phyloP scores from a whole-genome alignment of 2,113 vertebrate genomes.

The Catagonus wagneri region DNA sequence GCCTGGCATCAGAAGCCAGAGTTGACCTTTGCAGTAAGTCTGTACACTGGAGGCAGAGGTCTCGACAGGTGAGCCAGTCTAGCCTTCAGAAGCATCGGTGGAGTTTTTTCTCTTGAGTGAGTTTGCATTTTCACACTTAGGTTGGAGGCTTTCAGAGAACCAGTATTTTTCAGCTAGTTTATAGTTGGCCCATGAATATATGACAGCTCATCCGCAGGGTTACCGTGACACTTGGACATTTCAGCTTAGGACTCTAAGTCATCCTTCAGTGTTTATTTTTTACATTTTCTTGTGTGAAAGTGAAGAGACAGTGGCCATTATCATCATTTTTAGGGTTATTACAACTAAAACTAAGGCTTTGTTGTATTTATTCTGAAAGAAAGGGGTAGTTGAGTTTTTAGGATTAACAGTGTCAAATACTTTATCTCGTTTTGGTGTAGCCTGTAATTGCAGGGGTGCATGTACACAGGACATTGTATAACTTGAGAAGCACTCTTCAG shows the following conservation, averaged over 20 bases:
- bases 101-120: background rate
- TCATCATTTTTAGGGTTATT: background rate
- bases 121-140: background rate
- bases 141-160: background rate
- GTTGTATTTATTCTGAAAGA: conserved; percentile 14
- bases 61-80: background rate
- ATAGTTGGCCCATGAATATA: background rate
- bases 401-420: background rate
- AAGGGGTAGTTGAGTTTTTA: conserved; percentile 36
- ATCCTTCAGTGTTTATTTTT: background rate
- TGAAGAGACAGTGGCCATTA: background rate
- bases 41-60: too few relatives aligned
- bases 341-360: background rate
- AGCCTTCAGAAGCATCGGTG: background rate
- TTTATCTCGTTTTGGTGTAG: background rate
- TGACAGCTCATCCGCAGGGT: background rate
- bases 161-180: conserved; percentile 37
- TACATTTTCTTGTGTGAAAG: background rate
- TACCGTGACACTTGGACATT: background rate
- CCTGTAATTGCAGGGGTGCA: background rate
- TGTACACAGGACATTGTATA: background rate
- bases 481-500: background rate
- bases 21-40: background rate
- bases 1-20: background rate
- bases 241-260: background rate